Evolutionary conservation across 2,113 vertebrate genomes (phyloP), one percentile per base, ranked within the genome.

Genomic region (Octodon degus): DNA sequence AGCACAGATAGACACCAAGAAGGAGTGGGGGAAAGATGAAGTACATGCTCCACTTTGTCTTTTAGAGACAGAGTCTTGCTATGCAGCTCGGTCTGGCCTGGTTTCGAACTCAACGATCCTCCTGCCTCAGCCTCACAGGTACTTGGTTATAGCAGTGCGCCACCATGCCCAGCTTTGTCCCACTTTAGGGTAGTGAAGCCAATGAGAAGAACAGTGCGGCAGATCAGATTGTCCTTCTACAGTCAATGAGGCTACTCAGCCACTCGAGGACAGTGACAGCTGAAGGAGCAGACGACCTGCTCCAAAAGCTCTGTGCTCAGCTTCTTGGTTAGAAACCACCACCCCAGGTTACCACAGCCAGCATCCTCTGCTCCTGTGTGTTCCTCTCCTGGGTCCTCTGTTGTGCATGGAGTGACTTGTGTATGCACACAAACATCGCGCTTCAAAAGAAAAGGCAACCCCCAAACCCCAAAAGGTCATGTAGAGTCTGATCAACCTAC

Each of bases 161-260:
- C 70, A 5, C 70, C 22, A 10, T 8, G n/a, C 37, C 9, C 37
- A 4, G 20, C 70, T 24, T 40, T 4, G 70, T 9, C n/a, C n/a
- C n/a, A 74, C 70, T 24, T 74, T 22, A 12, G n/a, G 8, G 20
- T 16, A 12, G 58, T 50, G 65, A 65, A 67, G 30, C 19, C 40
- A 10, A 34, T 32, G 62, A 67, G 63, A 50, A 86, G 17, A 10
- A 47, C 17, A 34, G 99, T 77, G 98, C 99, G 99, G 97, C 99
- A 99, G 98, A 99, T 99, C 98, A 98, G 99, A 94, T 99, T 99
- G 98, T 98, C 99, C 97, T 99, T 99, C 96, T 99, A 99, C 97
- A 99, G 99, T 84, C 99, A 92, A 99, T 99, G 97, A 99, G 99
- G 98, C 70, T 11, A 40, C 70, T 6, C 70, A 74, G 70, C 70